Conservation (phyloP, 2,113 vertebrate species). For the Xyrauchen texanus region DNA sequence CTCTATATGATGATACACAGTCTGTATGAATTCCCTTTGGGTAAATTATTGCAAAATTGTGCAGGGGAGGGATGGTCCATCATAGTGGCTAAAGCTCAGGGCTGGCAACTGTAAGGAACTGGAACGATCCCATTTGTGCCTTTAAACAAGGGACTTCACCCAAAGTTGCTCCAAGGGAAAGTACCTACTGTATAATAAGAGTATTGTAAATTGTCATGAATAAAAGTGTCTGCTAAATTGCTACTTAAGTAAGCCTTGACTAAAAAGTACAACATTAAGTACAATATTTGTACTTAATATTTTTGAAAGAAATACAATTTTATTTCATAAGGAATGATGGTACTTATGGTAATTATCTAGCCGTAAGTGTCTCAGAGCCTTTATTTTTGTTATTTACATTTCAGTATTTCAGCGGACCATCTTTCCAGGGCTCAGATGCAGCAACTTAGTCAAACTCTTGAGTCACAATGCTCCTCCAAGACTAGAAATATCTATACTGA, state of each 20-base stretch:
- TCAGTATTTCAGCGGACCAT: not conserved
- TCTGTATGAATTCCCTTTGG: not conserved
- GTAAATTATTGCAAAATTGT: not conserved
- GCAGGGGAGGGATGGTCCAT: not conserved
- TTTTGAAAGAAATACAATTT: constrained; percentile 4
- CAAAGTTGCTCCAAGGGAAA: no score
- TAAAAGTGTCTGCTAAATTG: no score
- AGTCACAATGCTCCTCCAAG: not conserved
- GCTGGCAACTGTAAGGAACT: not conserved
- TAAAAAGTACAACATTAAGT: no score
- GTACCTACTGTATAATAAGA: no score
- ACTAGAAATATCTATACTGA: not conserved
- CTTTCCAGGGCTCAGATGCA: not conserved
- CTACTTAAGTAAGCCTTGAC: no score
- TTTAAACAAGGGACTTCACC: not conserved
- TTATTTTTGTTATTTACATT: constrained; percentile 24
- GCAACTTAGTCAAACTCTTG: not conserved
- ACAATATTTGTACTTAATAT: no score
- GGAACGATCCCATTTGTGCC: not conserved
- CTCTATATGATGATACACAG: not conserved
- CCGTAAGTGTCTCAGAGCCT: not conserved
- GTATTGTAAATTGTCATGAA: no score
- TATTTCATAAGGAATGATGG: not conserved
- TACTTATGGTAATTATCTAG: constrained; percentile 5
- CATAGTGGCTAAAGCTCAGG: not conserved